phyloP scores from a whole-genome alignment of 1,140 invertebrate species.

The Protaetia brevitarsis region DNA sequence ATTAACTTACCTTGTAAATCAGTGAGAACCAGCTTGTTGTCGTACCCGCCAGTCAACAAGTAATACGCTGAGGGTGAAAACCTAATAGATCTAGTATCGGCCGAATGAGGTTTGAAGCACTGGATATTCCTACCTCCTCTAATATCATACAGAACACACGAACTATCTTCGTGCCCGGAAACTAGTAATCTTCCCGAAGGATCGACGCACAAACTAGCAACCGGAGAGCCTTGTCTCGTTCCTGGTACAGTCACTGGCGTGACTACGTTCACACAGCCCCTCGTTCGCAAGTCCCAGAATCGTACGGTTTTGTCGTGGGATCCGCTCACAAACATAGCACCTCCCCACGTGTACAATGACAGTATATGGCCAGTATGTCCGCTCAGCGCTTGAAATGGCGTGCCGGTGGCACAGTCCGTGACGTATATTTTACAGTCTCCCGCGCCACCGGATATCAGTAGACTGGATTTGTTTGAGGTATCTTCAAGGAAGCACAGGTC shows the following conservation, averaged over 20 bases:
- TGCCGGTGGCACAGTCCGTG: slow-evolving; percentile 93
- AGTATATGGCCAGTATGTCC: slow-evolving; percentile 96
- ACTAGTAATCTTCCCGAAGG: slow-evolving; percentile 91
- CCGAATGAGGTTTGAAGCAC: slow-evolving; percentile 89
- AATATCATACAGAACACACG: slow-evolving; percentile 94
- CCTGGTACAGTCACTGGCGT: slow-evolving; percentile 72
- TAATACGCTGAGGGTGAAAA: slow-evolving; percentile 98
- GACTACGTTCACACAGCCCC: slow-evolving; percentile 89
- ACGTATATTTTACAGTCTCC: slow-evolving; percentile 99
- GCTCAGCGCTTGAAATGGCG: slow-evolving; percentile 81
- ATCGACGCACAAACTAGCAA: slow-evolving; percentile 93
- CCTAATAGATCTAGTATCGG: slow-evolving; percentile 87
- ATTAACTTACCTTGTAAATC: slow-evolving; percentile 82
- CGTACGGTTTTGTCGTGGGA: slow-evolving; percentile 75
- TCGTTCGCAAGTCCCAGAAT: slow-evolving; percentile 94
- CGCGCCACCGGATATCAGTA: slow-evolving; percentile 94
- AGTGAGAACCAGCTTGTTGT: slow-evolving; percentile 91
- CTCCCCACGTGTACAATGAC: slow-evolving; percentile 95
- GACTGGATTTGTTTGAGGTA: slow-evolving; percentile 80
- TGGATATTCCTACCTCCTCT: slow-evolving; percentile 88
- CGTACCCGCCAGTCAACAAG: slow-evolving; percentile 94
- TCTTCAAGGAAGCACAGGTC: slow-evolving; percentile 98
- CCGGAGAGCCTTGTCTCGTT: slow-evolving; percentile 80
- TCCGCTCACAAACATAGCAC: slow-evolving; percentile 95
- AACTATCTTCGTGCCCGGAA: slow-evolving; percentile 94